phyloP scores from a whole-genome alignment of 2,797 vertebrate genomes.

The Ctenopoma multispine region DNA sequence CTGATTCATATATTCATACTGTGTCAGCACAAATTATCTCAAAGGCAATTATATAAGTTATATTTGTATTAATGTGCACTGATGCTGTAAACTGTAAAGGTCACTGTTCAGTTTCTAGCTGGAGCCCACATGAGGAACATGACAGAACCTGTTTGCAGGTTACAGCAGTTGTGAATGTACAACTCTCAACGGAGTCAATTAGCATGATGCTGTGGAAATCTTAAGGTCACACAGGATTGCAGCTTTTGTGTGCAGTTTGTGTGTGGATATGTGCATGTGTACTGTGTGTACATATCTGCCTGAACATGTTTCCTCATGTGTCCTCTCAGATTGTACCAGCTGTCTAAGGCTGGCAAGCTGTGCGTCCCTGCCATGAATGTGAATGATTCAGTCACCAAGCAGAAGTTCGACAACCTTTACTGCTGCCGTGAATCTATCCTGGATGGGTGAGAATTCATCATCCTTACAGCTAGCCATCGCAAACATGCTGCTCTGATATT shows the following conservation, averaged over 20 bases:
- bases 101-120: conserved; percentile 33
- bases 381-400: conserved; percentile 98
- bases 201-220: conserved; percentile 41
- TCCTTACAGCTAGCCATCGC: background rate
- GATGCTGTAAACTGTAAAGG: conserved; percentile 39
- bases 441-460: conserved; percentile 88
- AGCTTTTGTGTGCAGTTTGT: conserved; percentile 10
- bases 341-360: conserved; percentile 97
- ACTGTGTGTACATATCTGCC: conserved; percentile 4
- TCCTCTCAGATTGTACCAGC: conserved; percentile 92
- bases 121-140: conserved; percentile 36
- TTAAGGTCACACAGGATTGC: conserved; percentile 24
- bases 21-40: conserved; percentile 20
- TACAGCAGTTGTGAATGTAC: conserved; percentile 35
- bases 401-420: conserved; percentile 99
- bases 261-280: conserved; percentile 23
- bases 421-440: conserved; percentile 98
- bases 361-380: conserved; percentile 99
- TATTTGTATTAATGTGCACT: conserved; percentile 33
- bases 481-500: background rate
- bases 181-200: conserved; percentile 57
- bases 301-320: conserved; percentile 47
- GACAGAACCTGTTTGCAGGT: conserved; percentile 22
- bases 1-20: conserved; percentile 10
- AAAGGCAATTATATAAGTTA: conserved; percentile 20